Base-by-base conservation (phyloP, 2,797 vertebrate species). In the Natrix natrix region DNA sequence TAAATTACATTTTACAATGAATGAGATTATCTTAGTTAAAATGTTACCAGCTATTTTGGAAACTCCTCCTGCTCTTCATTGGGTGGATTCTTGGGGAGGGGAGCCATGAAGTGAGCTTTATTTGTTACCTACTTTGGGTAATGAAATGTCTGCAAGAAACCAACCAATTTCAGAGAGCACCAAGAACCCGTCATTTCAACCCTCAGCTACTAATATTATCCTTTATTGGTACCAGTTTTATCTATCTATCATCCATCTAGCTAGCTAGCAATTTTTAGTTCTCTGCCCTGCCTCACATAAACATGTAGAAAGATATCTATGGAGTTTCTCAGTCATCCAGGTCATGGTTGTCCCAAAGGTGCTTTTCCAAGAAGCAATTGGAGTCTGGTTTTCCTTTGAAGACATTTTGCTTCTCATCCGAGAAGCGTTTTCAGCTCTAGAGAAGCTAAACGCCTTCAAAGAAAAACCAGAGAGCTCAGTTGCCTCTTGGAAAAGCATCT, bases 21-120 rank as follows among this genome's bases (percentile, higher is more conserved):
- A 97, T 96, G 96, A 96, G 93, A 83, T n/a, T 87, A 94, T 91
- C 86, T 94, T 95, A 83, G 87, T 54, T 92, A 94, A 97, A 97
- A 96, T 97, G 95, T 95, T 95, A 97, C 94, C 94, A 94, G 94
- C 95, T 52, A 14, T 93, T 95, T 90, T 2, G 0, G 95, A 95
- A 97, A 94, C 92, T 96, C 94, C 94, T 37, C 89, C 69, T 92
- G 86, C 90, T 94, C 55, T n/a, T 93, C 48, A 52, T 52, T 52
- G 6, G 6, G 48, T 52, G 48, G 69, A 88, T 88, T 88, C 32
- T 92, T 43, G 61, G 4, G 14, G 7, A 88, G 61, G 4, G 14
- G 7, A 88, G 5, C 28, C 12, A 48, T 28, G 2, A 74, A 43
- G 43, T 17, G 4, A n/a, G 48, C n/a, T 66, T 54, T 63, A 54